Base-by-base conservation (phyloP, 1,140 invertebrate species). In the Cydia strobilella region DNA sequence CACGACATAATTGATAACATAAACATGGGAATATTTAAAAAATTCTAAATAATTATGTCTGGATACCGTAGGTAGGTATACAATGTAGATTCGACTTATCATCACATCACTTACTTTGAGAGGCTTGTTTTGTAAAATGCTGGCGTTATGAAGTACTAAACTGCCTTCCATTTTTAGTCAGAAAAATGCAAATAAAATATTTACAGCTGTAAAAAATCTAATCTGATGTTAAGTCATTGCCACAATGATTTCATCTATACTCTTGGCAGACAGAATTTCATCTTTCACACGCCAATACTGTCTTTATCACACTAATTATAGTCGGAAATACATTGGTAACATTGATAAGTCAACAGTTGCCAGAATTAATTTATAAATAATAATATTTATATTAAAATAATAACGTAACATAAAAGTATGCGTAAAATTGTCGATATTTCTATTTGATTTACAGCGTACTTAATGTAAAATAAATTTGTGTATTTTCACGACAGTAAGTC, bases 401-500 rank as follows among this genome's bases (percentile, higher is more conserved):
- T 51, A 72, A 72, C 18, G 13, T 69, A 69, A 69, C 9, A 27
- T 69, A 39, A 63, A 72, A 72, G 42, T 48, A 72, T 25, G 39
- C n/a, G 23, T 15, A 45, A 23, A 25, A 18, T 72, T 20, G 31
- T 39, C 20, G 39, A 45, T 48, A 72, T 23, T 69, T 59, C n/a
- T 10, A 59, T 20, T 59, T 59, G 54, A 48, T 65, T 65, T 27
- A 31, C 6, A 31, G 27, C 63, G 39, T 66, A 66, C 63, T 20
- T 66, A 74, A 76, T 71, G 75, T 62, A 74, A 75, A 74, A 48
- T 54, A 77, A 66, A 62, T 79, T 75, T 80, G 75, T 82, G 74
- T 80, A 76, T 75, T 84, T 87, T 92, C 87, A 88, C 79, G 87
- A 91, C 87, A 93, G 77, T 79, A 93, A 81, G 74, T 90, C 89